These are phyloP conservation scores for Drosophila virilis DNA, from an alignment of 1,140 invertebrate genomes.

Conservation along the genomic window DNA sequence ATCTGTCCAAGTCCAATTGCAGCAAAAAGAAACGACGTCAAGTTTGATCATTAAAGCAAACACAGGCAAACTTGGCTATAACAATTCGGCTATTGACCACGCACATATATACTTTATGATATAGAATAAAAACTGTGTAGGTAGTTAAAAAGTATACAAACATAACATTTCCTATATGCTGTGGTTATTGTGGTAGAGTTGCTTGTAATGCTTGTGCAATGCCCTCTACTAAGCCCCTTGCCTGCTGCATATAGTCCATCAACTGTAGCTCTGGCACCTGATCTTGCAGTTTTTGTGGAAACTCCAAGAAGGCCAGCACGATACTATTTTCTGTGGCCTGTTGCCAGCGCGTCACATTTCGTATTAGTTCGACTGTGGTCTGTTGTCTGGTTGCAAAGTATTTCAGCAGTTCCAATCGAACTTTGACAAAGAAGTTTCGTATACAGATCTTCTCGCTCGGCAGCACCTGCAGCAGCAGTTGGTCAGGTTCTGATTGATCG, in stretches of 20 bases:
- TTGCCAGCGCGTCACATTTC: conserved; percentile 46
- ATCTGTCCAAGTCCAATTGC: too few relatives aligned
- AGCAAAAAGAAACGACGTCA: too few relatives aligned
- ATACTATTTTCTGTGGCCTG: conserved; percentile 32
- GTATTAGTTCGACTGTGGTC: conserved; percentile 30
- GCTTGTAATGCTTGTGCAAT: conserved; percentile 14
- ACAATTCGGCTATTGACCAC: too few relatives aligned
- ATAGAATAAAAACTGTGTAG: too few relatives aligned
- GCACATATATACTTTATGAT: too few relatives aligned
- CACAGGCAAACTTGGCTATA: too few relatives aligned
- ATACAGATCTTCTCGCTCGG: conserved; percentile 59
- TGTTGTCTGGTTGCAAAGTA: conserved; percentile 41
- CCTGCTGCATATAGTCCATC: conserved; percentile 56
- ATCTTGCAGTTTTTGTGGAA: conserved; percentile 42
- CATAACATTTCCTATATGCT: too few relatives aligned
- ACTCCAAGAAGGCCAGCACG: conserved; percentile 42
- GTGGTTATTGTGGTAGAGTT: not conserved
- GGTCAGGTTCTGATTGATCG: conserved; percentile 15
- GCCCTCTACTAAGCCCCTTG: conserved; percentile 39
- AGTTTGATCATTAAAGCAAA: too few relatives aligned
- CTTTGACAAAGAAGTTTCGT: conserved; percentile 44
- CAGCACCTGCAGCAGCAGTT: conserved; percentile 41
- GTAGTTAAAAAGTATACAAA: too few relatives aligned
- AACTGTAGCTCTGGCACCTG: conserved; percentile 55
- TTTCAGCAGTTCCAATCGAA: conserved; percentile 24